Percentiles rank a stretch among this genome's conserved stretches.
Evolutionary conservation across 2,797 vertebrate species (phyloP).

Genomic region (Menidia menidia): DNA sequence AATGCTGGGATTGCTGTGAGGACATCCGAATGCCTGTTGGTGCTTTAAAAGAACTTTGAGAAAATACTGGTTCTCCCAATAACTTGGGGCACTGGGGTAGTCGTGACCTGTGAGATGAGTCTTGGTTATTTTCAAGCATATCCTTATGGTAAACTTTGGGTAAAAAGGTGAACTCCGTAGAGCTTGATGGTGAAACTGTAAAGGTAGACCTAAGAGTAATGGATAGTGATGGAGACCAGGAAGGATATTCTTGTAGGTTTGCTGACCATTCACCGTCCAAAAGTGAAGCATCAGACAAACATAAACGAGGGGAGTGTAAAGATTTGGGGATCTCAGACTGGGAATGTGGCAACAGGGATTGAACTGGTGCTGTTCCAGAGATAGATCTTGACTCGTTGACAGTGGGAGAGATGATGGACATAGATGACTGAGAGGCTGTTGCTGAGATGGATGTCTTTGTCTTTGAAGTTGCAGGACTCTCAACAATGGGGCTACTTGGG

Average conservation of each 20-base stretch:
- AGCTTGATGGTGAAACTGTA: slow-evolving; percentile 52
- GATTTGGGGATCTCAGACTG: slow-evolving; percentile 32
- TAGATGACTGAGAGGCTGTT: slow-evolving; percentile 23
- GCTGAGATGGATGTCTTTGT: slow-evolving; percentile 42
- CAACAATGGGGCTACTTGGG: slow-evolving; percentile 26
- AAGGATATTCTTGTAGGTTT: slow-evolving; percentile 17
- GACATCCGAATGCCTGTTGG: slow-evolving; percentile 37
- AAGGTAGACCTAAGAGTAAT: slow-evolving; percentile 59
- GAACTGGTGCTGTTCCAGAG: slow-evolving; percentile 23
- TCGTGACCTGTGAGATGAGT: slow-evolving; percentile 35
- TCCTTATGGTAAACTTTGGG: slow-evolving; percentile 46
- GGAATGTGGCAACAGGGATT: slow-evolving; percentile 26
- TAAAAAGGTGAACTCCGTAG: slow-evolving; percentile 40
- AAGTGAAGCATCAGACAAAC: slow-evolving; percentile 21
- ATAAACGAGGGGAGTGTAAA: background rate
- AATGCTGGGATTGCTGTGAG: slow-evolving; percentile 47
- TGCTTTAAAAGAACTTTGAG: slow-evolving; percentile 38
- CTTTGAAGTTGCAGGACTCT: slow-evolving; percentile 42
- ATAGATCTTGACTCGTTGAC: slow-evolving; percentile 38
- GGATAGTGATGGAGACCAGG: slow-evolving; percentile 23
- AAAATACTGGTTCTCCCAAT: slow-evolving; percentile 35
- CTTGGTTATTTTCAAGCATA: slow-evolving; percentile 26
- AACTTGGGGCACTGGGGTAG: slow-evolving; percentile 31
- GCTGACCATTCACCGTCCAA: background rate
- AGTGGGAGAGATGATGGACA: slow-evolving; percentile 14